Conservation (phyloP, 1,140 invertebrate genomes). For the Hermetia illucens region DNA sequence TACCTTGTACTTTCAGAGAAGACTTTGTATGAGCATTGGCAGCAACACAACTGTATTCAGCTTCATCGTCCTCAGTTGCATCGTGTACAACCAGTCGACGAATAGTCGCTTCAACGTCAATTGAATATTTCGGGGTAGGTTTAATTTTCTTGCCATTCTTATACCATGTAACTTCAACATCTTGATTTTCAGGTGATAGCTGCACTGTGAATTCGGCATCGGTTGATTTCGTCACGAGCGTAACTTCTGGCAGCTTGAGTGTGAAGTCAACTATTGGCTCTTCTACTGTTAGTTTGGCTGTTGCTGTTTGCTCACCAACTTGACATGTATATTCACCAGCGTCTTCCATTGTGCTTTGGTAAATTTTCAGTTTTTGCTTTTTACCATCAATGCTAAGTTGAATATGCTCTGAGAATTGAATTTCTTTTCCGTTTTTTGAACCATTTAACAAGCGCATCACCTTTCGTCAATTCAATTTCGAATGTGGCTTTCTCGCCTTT, state of each 20-base stretch:
- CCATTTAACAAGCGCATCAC: constrained; percentile 80
- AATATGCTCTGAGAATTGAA: constrained; percentile 77
- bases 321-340: constrained; percentile 71
- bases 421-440: constrained; percentile 76
- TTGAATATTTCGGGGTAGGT: constrained; percentile 52
- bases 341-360: constrained; percentile 59
- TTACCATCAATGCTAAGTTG: constrained; percentile 85
- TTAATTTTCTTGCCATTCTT: constrained; percentile 58
- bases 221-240: constrained; percentile 51
- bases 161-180: constrained; percentile 70
- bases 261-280: constrained; percentile 67
- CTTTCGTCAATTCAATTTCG: constrained; percentile 79
- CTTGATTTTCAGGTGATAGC: constrained; percentile 60
- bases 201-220: constrained; percentile 72
- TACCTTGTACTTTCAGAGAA: constrained; percentile 74
- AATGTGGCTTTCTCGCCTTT: constrained; percentile 73
- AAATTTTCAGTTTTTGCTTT: constrained; percentile 74
- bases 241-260: constrained; percentile 61
- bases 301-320: constrained; percentile 65
- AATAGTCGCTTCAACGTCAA: constrained; percentile 54
- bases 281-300: constrained; percentile 60
- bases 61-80: constrained; percentile 62
- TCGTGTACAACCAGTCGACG: constrained; percentile 74
- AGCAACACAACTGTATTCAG: constrained; percentile 69
- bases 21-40: constrained; percentile 72